These are phyloP conservation scores for Teleogryllus oceanicus DNA, from an alignment of 2,888 invertebrate genomes.

Conservation along the genomic window DNA sequence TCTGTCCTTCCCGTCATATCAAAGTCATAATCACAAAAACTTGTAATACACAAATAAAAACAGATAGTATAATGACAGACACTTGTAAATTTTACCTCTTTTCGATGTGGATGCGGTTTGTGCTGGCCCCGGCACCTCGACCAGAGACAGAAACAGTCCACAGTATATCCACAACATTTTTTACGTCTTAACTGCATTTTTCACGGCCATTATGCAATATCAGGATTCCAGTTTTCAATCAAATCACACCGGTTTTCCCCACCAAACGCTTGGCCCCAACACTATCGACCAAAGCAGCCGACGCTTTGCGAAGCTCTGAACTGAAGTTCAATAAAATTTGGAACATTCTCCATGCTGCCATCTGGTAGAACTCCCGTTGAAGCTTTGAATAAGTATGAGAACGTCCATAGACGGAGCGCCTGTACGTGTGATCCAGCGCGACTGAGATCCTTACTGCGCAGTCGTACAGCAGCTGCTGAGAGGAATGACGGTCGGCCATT, in stretches of 20 bases:
- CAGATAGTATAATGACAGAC: neutral
- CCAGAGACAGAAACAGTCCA: conserved; percentile 44
- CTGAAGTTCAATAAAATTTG: conserved; percentile 37
- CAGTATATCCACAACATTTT: conserved; percentile 49
- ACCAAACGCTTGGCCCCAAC: conserved; percentile 44
- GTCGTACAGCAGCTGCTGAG: neutral
- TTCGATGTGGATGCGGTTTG: conserved; percentile 45
- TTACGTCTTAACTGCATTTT: conserved; percentile 48
- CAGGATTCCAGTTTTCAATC: conserved; percentile 39
- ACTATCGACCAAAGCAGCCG: conserved; percentile 39
- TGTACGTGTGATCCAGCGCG: neutral
- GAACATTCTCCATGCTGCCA: conserved; percentile 35
- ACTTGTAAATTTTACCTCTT: conserved; percentile 44
- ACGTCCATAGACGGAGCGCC: conserved; percentile 18
- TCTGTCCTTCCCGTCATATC: no score
- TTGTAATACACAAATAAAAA: neutral
- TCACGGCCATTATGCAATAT: conserved; percentile 47
- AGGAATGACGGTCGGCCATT: neutral
- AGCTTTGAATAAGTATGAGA: conserved; percentile 34
- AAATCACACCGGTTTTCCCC: conserved; percentile 39
- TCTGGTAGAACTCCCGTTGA: conserved; percentile 35
- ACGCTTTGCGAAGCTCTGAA: conserved; percentile 39
- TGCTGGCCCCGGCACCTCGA: conserved; percentile 44
- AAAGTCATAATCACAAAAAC: no score
- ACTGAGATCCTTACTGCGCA: neutral